phyloP scores from a whole-genome alignment of 2,113 vertebrate genomes.

The Chelonoidis abingdonii region DNA sequence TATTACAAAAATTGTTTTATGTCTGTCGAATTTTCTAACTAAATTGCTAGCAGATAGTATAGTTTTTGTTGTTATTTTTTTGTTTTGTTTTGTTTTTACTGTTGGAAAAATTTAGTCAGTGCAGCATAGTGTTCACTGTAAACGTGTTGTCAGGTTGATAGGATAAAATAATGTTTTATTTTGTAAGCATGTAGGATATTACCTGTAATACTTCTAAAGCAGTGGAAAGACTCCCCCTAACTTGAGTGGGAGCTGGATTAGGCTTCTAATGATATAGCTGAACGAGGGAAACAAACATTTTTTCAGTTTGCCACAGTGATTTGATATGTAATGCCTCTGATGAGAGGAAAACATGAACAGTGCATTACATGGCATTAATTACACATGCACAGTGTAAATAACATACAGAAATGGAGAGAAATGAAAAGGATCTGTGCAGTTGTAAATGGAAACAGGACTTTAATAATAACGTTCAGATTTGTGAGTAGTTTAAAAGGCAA shows the following conservation, averaged over 20 bases:
- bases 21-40: not conserved
- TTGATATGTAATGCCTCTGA: constrained; percentile 55
- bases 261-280: not conserved
- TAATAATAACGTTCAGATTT: not conserved
- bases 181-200: not conserved
- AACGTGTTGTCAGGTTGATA: not conserved
- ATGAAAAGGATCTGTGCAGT: constrained; percentile 62
- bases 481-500: too few species aligned
- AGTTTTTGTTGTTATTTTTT: not conserved
- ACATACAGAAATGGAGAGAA: constrained; percentile 72
- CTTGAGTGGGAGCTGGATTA: not conserved
- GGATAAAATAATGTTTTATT: not conserved
- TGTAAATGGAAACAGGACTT: not conserved
- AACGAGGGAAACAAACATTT: not conserved
- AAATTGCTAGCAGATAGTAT: not conserved
- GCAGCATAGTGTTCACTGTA: not conserved
- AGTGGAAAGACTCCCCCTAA: not conserved
- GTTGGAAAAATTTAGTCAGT: not conserved
- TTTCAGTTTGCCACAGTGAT: constrained; percentile 60
- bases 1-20: not conserved
- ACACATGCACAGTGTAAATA: constrained; percentile 78
- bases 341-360: constrained; percentile 75
- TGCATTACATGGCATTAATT: constrained; percentile 80
- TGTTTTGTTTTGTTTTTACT: not conserved
- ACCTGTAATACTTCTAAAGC: not conserved